Conservation (phyloP, 2,113 vertebrate species). For the Labeo rohita region DNA sequence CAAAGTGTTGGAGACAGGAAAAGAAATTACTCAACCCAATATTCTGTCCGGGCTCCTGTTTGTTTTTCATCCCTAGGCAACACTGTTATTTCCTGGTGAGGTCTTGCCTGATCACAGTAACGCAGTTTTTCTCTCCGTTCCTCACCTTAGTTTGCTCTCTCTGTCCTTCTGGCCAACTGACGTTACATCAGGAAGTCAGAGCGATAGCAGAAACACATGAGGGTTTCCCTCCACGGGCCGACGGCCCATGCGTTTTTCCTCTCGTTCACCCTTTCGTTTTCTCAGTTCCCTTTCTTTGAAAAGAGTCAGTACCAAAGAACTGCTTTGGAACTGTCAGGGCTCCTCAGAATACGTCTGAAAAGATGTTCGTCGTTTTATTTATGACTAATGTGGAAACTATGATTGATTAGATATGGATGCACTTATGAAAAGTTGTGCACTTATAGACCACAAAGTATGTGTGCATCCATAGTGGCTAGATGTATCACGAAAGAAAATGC, state of each 20-base stretch:
- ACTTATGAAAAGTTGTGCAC: background rate
- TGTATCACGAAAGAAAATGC: background rate
- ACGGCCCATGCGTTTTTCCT: background rate
- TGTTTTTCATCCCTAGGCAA: constrained; percentile 66
- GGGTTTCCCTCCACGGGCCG: constrained; percentile 25
- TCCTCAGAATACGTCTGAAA: constrained; percentile 5
- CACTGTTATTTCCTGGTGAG: constrained; percentile 64
- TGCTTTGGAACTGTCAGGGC: background rate
- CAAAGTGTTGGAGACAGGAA: constrained; percentile 16
- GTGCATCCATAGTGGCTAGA: background rate
- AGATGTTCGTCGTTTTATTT: background rate
- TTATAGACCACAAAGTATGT: background rate
- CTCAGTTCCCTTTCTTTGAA: background rate
- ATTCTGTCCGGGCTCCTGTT: constrained; percentile 57
- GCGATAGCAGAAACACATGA: constrained; percentile 45
- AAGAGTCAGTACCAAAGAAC: background rate
- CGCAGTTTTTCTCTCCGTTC: constrained; percentile 40
- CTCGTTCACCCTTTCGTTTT: background rate
- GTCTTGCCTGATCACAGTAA: constrained; percentile 57
- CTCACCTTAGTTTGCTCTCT: constrained; percentile 1
- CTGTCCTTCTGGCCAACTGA: constrained; percentile 3
- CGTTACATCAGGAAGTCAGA: constrained; percentile 17
- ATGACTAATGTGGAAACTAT: background rate
- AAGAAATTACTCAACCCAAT: constrained; percentile 54
- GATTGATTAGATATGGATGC: background rate